These are phyloP conservation scores for Altica lythri DNA, from an alignment of 2,888 invertebrate species.

Conservation along the genomic window DNA sequence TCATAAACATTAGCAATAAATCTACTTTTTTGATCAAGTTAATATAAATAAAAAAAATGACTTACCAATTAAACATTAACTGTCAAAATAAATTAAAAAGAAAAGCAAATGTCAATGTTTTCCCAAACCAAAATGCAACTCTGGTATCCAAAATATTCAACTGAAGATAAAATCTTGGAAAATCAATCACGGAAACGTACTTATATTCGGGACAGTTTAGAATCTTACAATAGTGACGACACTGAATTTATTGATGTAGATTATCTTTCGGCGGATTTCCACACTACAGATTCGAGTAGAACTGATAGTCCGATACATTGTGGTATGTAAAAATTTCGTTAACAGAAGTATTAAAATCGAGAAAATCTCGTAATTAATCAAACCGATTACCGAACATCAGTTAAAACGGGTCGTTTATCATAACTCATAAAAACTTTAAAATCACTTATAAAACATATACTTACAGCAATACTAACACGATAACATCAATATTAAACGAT, in stretches of 20 bases:
- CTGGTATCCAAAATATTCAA: constrained; percentile 25
- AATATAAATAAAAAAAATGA: no score
- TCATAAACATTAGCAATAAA: no score
- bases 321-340: neutral
- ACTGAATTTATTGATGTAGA: constrained; percentile 15
- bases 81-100: constrained; percentile 3
- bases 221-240: constrained; percentile 18
- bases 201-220: constrained; percentile 1
- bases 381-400: no score
- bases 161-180: neutral
- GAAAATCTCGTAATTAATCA: no score
- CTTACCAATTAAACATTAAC: no score
- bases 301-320: constrained; percentile 6
- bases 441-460: no score
- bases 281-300: constrained; percentile 5
- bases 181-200: constrained; percentile 6
- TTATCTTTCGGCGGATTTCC: constrained; percentile 9
- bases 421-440: no score
- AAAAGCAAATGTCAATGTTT: constrained; percentile 20
- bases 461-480: no score
- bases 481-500: no score
- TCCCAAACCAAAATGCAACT: constrained; percentile 30
- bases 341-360: neutral
- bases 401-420: no score
- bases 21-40: no score